Conservation (phyloP, 2,113 vertebrate species). For the Alces alces region DNA sequence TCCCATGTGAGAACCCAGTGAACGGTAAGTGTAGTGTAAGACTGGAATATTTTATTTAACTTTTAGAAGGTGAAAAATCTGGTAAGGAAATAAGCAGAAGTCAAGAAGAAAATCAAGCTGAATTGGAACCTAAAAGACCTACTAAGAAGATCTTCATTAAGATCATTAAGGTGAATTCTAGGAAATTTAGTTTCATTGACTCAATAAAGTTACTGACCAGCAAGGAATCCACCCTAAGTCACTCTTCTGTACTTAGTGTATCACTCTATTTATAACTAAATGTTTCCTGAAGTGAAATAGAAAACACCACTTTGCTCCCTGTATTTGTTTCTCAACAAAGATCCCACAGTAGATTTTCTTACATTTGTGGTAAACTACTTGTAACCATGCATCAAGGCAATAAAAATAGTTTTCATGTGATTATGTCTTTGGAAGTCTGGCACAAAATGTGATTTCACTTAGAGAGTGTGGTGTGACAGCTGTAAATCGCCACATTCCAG, state of each 20-base stretch:
- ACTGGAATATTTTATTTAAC: not conserved
- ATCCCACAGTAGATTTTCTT: not conserved
- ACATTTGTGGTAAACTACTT: not conserved
- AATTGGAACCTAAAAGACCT: not conserved
- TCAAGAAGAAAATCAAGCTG: not conserved
- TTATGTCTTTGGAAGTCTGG: constrained; percentile 47
- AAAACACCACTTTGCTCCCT: constrained; percentile 13
- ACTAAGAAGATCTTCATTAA: not conserved
- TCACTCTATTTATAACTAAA: constrained; percentile 1
- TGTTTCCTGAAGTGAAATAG: constrained; percentile 14
- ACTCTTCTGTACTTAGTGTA: not conserved
- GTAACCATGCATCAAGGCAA: constrained; percentile 19
- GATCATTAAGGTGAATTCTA: constrained; percentile 18
- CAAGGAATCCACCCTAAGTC: not conserved
- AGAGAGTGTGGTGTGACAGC: constrained; percentile 31
- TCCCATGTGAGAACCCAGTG: not conserved
- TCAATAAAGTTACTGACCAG: not conserved
- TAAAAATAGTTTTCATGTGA: constrained; percentile 61
- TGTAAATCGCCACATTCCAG: constrained; percentile 40
- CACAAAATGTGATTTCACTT: constrained; percentile 55
- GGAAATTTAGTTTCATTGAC: not conserved
- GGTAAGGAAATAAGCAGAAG: not conserved
- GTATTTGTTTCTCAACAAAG: not conserved
- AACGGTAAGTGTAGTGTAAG: not conserved
- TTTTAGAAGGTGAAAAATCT: not conserved